Percentiles rank a stretch among this genome's conserved stretches.
Evolutionary conservation across 2,888 invertebrate species (phyloP).

Genomic region (Calameuta pallipes): DNA sequence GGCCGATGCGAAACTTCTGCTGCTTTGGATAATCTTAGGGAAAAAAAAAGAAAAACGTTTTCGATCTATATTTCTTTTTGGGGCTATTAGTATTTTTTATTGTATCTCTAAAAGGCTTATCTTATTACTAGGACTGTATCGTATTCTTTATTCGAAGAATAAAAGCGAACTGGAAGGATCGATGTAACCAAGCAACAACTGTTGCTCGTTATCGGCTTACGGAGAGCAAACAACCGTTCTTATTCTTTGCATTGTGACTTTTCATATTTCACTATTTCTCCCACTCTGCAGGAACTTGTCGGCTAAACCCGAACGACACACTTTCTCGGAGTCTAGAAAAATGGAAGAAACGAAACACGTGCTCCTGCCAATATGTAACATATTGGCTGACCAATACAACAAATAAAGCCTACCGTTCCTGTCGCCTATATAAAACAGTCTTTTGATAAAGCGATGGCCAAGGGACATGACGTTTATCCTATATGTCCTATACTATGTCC

Average conservation of each 20-base stretch:
- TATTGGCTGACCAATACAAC: constrained; percentile 52
- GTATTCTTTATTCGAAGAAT: not conserved
- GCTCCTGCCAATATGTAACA: constrained; percentile 42
- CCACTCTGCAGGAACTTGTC: constrained; percentile 12
- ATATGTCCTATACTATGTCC: constrained; percentile 45
- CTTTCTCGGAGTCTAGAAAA: constrained; percentile 7
- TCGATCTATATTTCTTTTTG: not conserved
- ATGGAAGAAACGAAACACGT: constrained; percentile 21
- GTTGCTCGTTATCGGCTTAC: constrained; percentile 39
- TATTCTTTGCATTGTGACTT: not conserved
- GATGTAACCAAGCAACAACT: constrained; percentile 34
- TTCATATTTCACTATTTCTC: constrained; percentile 17
- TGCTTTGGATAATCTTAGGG: not conserved
- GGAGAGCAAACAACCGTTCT: constrained; percentile 23
- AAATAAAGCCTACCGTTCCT: constrained; percentile 23
- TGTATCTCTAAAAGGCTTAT: not conserved
- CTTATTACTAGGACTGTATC: not conserved
- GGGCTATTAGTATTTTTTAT: not conserved
- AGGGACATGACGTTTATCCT: constrained; percentile 47
- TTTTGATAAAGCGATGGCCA: constrained; percentile 48
- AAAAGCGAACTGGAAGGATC: constrained; percentile 14
- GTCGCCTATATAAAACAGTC: constrained; percentile 41
- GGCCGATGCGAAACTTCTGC: not conserved
- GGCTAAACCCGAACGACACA: not conserved
- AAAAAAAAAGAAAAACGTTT: not conserved